Percentiles rank a stretch among this genome's conserved stretches.
These are phyloP conservation scores for Griposia aprilina DNA, from an alignment of 2,888 invertebrate species.

Conservation along the genomic window DNA sequence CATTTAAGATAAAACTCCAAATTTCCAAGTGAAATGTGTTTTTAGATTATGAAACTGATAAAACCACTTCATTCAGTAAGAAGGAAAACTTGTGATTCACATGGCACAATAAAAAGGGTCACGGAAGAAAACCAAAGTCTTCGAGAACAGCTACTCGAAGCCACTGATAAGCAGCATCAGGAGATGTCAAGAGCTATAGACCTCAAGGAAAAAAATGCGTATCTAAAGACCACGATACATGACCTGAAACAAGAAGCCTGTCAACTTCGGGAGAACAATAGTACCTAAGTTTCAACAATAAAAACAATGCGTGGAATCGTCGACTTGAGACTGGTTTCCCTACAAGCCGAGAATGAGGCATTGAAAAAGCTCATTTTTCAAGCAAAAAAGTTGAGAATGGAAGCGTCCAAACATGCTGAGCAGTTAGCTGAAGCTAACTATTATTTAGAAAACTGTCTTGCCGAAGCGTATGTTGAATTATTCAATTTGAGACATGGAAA, in stretches of 20 bases:
- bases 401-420: conserved; percentile 78
- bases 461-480: conserved; percentile 73
- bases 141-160: conserved; percentile 71
- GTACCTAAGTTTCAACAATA: conserved; percentile 35
- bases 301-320: conserved; percentile 59
- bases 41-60: conserved; percentile 69
- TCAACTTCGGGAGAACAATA: conserved; percentile 66
- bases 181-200: conserved; percentile 86
- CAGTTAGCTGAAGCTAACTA: conserved; percentile 80
- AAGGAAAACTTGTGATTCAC: conserved; percentile 35
- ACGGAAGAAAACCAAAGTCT: conserved; percentile 75
- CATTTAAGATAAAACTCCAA: conserved; percentile 44
- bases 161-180: conserved; percentile 84
- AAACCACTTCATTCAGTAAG: conserved; percentile 52
- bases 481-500: conserved; percentile 66
- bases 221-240: conserved; percentile 72
- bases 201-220: conserved; percentile 78
- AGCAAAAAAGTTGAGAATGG: conserved; percentile 75
- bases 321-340: conserved; percentile 63
- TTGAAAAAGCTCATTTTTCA: conserved; percentile 73
- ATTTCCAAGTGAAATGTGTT: conserved; percentile 59
- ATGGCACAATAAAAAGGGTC: conserved; percentile 60
- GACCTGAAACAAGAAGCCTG: conserved; percentile 72
- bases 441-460: conserved; percentile 76
- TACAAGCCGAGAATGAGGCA: conserved; percentile 75